These are phyloP conservation scores for Stomatorhinus ivindoensis DNA, from an alignment of 2,113 vertebrate genomes.

Conservation along the genomic window DNA sequence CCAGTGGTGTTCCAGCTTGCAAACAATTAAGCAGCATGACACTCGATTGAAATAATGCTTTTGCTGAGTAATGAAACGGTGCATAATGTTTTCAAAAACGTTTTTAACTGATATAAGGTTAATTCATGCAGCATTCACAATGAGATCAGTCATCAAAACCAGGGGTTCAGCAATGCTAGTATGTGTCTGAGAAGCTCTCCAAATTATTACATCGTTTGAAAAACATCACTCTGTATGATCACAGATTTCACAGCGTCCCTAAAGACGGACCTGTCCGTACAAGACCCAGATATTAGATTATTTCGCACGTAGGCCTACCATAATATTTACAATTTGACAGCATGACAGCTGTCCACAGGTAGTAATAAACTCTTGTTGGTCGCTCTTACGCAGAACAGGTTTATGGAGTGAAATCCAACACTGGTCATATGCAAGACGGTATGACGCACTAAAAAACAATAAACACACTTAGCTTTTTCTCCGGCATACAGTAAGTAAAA, in stretches of 20 bases:
- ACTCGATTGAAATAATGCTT: neutral
- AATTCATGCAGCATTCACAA: neutral
- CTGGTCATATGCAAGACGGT: neutral
- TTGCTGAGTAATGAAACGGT: neutral
- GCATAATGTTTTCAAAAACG: neutral
- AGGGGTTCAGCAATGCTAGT: neutral
- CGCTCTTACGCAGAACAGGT: neutral
- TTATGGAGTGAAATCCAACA: neutral
- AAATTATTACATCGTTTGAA: neutral
- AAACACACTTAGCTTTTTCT: neutral
- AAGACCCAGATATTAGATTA: neutral
- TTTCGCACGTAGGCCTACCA: neutral
- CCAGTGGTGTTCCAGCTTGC: neutral
- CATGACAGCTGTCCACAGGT: neutral
- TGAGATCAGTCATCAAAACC: neutral
- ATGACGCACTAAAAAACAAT: neutral
- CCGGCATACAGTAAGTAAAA: neutral
- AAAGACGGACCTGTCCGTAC: neutral
- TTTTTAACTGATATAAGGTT: neutral
- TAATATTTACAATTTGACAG: neutral
- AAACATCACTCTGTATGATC: neutral
- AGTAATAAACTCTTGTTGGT: neutral
- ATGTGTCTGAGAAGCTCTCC: neutral
- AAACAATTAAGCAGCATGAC: neutral
- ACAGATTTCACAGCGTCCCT: neutral